Percentiles rank a stretch among this genome's conserved stretches.
These are phyloP conservation scores for Clepsis dumicolana DNA, from an alignment of 2,888 invertebrate genomes.

Conservation along the genomic window DNA sequence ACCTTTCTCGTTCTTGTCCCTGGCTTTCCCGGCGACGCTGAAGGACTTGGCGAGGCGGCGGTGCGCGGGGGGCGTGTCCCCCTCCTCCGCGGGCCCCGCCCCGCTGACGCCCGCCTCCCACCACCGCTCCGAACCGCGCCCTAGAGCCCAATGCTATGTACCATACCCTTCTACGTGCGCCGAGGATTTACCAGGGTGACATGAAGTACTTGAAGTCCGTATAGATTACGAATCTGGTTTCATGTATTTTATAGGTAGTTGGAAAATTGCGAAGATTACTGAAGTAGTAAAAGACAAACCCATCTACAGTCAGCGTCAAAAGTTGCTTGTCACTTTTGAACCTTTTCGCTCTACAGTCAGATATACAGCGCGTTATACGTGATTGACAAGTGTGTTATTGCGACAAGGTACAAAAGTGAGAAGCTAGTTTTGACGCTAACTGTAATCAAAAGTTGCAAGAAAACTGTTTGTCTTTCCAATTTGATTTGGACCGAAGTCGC, in stretches of 20 bases:
- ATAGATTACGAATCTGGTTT: not conserved
- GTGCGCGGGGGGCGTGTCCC: constrained; percentile 94
- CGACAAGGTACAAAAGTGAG: no score
- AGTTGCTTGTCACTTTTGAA: no score
- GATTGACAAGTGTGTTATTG: no score
- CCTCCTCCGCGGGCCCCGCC: constrained; percentile 84
- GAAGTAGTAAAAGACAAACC: not conserved
- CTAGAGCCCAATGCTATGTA: constrained; percentile 64
- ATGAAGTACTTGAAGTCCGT: not conserved
- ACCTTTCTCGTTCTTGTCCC: constrained; percentile 73
- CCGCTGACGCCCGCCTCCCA: constrained; percentile 66
- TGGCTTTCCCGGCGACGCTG: constrained; percentile 90
- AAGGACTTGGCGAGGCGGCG: constrained; percentile 96
- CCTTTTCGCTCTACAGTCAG: no score
- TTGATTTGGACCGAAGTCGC: not conserved
- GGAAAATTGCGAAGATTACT: not conserved
- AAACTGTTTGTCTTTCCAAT: not conserved
- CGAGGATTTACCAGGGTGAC: not conserved
- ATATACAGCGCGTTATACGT: no score
- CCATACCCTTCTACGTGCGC: constrained; percentile 1
- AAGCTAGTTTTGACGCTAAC: no score
- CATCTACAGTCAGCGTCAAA: no score
- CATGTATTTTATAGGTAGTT: not conserved
- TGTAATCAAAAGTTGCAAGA: not conserved
- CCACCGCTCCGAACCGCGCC: constrained; percentile 65